Conservation (phyloP, 1,140 invertebrate species). For the Camponotus vicinus region DNA sequence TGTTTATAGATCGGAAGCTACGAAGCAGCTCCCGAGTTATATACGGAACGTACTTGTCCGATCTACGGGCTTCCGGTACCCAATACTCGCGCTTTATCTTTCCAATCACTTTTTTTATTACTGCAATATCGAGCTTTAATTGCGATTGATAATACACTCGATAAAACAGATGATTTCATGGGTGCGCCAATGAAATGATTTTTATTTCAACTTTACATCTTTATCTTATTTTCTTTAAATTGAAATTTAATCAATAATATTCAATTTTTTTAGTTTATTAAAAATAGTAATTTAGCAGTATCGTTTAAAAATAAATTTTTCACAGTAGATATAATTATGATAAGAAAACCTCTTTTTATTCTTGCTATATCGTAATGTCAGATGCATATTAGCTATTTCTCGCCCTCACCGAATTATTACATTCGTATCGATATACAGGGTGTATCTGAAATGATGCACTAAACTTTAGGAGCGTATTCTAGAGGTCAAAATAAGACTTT, state of each 20-base stretch:
- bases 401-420: background rate
- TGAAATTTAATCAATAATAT: background rate
- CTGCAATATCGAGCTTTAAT: background rate
- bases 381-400: background rate
- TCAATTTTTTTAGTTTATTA: background rate
- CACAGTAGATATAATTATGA: background rate
- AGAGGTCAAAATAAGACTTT: no score
- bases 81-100: constrained; percentile 40
- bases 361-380: background rate
- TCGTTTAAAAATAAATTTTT: background rate
- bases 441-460: no score
- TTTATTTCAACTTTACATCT: background rate
- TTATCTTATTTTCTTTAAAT: background rate
- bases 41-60: constrained; percentile 51
- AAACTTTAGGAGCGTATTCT: no score
- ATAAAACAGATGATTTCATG: background rate
- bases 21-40: constrained; percentile 51
- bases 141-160: background rate
- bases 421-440: constrained; percentile 1
- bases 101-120: constrained; percentile 50
- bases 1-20: constrained; percentile 69
- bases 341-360: background rate
- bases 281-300: background rate
- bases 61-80: constrained; percentile 36
- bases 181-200: background rate